Evolutionary conservation across 2,797 vertebrate species (phyloP).

Genomic region (Florisuga fusca): DNA sequence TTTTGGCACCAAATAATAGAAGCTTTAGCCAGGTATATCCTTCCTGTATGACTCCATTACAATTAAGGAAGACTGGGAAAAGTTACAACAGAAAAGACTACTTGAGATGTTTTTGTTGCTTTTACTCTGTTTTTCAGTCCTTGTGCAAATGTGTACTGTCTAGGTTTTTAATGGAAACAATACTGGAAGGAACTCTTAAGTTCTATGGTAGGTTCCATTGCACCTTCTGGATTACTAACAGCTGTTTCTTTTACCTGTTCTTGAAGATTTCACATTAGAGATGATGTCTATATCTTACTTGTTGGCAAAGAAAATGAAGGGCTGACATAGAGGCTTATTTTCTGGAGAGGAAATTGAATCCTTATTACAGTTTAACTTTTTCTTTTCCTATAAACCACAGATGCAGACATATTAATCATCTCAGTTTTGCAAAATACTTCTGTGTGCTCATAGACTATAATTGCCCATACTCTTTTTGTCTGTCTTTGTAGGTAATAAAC

Average conservation of each 20-base stretch:
- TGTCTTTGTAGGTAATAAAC: neutral
- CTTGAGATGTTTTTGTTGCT: accelerated
- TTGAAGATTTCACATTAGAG: neutral
- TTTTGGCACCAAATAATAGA: neutral
- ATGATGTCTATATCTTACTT: neutral
- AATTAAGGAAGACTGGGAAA: neutral
- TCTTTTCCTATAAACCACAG: neutral
- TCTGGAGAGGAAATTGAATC: neutral
- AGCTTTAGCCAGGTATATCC: neutral
- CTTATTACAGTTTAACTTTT: neutral
- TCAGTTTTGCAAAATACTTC: neutral
- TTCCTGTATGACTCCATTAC: neutral
- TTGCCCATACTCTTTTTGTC: neutral
- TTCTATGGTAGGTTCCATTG: neutral
- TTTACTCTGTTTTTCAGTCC: neutral
- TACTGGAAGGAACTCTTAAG: neutral
- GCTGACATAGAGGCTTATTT: neutral
- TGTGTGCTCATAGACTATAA: accelerated
- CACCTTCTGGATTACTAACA: neutral
- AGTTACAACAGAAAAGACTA: neutral
- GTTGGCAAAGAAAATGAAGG: neutral
- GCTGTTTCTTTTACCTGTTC: neutral
- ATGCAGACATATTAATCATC: neutral
- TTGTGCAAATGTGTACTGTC: neutral
- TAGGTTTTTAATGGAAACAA: neutral